Percentiles rank a stretch among this genome's conserved stretches.
Evolutionary conservation across 2,797 vertebrate species (phyloP).

Genomic region (Amphiprion clarkii): DNA sequence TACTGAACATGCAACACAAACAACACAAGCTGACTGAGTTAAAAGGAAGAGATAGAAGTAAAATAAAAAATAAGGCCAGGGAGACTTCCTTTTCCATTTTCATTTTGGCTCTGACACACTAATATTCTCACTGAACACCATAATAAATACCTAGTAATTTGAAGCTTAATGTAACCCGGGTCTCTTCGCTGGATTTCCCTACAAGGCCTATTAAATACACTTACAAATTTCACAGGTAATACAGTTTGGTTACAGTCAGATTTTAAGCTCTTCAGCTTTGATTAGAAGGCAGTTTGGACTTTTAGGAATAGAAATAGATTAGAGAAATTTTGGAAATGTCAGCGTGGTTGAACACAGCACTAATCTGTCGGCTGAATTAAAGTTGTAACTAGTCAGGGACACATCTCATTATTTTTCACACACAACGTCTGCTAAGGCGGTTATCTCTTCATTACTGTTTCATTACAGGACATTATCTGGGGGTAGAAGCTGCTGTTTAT

Average conservation of each 20-base stretch:
- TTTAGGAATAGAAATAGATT: neutral
- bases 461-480: neutral
- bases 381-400: neutral
- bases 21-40: neutral
- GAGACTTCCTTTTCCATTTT: neutral
- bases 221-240: conserved; percentile 39
- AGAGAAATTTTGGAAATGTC: neutral
- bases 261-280: neutral
- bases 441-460: no score
- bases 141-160: conserved; percentile 33
- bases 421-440: neutral
- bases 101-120: conserved; percentile 30
- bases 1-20: conserved; percentile 9
- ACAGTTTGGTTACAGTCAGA: conserved; percentile 11
- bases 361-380: neutral
- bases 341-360: neutral
- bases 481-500: neutral
- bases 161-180: conserved; percentile 25
- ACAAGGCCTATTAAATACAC: conserved; percentile 7
- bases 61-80: neutral
- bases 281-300: conserved; percentile 7
- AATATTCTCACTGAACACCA: conserved; percentile 21
- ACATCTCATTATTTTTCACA: neutral
- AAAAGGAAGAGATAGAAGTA: neutral
- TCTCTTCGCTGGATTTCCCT: conserved; percentile 7